Conservation (phyloP, 2,888 invertebrate species). For the Acrobasis suavella region DNA sequence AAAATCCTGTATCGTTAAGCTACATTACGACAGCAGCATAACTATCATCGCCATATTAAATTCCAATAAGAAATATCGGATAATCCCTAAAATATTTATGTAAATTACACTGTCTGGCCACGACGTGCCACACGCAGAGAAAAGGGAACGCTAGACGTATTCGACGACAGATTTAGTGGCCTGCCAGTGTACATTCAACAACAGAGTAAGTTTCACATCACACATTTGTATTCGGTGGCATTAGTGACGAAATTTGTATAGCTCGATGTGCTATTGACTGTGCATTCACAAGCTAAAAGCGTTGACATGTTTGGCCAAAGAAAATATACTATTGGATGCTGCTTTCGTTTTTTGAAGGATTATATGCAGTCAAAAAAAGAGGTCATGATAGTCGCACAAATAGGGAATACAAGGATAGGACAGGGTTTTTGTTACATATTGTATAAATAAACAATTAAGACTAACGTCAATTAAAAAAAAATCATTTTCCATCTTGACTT, state of each 20-base stretch:
- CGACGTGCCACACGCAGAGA: slow-evolving; percentile 32
- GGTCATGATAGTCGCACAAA: neutral
- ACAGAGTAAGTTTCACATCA: too few species aligned
- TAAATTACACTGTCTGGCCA: slow-evolving; percentile 29
- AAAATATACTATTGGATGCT: slow-evolving; percentile 4
- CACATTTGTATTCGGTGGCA: too few species aligned
- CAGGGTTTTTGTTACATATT: too few species aligned
- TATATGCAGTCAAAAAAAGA: neutral
- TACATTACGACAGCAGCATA: neutral
- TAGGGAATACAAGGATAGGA: too few species aligned
- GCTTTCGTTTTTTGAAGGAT: neutral
- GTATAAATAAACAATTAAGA: too few species aligned
- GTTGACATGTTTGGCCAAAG: slow-evolving; percentile 7
- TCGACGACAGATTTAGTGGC: slow-evolving; percentile 47
- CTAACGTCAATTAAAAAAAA: too few species aligned
- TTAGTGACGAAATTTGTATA: too few species aligned
- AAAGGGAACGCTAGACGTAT: slow-evolving; percentile 28
- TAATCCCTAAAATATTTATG: slow-evolving; percentile 15
- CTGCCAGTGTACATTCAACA: slow-evolving; percentile 27
- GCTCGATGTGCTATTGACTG: too few species aligned
- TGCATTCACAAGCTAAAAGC: neutral
- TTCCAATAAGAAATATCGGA: neutral
- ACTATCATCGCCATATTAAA: neutral
- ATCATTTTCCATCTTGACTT: too few species aligned
- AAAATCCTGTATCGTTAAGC: too few species aligned